These are phyloP conservation scores for Chironomus tentans DNA, from an alignment of 2,888 invertebrate species.

Conservation along the genomic window DNA sequence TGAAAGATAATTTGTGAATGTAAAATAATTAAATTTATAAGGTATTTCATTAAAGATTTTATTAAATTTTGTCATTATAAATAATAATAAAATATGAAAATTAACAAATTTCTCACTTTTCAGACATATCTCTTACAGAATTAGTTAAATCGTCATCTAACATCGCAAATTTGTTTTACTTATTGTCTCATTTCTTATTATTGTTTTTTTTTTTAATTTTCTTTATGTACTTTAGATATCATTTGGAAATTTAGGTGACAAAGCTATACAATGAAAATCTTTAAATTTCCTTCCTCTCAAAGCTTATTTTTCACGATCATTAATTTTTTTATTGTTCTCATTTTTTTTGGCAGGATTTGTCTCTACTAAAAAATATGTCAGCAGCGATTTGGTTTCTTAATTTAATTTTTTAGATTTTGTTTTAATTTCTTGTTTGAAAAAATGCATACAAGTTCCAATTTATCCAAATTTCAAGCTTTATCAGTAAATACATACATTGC, in stretches of 20 bases:
- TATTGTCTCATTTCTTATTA: background rate
- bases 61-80: background rate
- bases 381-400: background rate
- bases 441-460: constrained; percentile 1
- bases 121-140: background rate
- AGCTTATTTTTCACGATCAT: background rate
- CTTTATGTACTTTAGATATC: too few species aligned
- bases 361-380: background rate
- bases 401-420: background rate
- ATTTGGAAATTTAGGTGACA: too few species aligned
- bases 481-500: background rate
- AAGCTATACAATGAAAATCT: background rate
- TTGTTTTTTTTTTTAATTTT: background rate
- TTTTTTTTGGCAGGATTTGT: constrained; percentile 3
- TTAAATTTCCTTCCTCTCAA: background rate
- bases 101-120: background rate
- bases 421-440: background rate
- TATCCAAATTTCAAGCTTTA: background rate
- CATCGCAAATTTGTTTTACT: background rate
- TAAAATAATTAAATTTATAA: background rate
- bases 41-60: background rate
- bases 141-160: background rate
- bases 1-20: background rate
- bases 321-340: background rate
- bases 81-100: background rate